Evolutionary conservation across 2,797 vertebrate genomes (phyloP), one percentile per base, ranked within the genome.

Genomic region (Ambastaia sidthimunki): DNA sequence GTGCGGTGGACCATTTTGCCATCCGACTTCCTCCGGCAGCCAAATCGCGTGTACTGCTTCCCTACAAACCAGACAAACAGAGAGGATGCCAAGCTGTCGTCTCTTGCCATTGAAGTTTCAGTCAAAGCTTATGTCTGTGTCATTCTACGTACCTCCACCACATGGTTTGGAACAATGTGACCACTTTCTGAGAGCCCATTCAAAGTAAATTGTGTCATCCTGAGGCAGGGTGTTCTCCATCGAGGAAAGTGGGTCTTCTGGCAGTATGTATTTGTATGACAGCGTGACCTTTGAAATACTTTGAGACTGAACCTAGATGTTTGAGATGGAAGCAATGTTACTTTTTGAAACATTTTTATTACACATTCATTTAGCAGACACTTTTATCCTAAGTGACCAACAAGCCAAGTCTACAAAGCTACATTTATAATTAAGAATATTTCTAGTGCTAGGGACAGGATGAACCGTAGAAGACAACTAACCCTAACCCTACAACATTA

Each of bases 101-200:
- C 12, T 59, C 66, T 31, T 34, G 23, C n/a, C 21, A 28, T 71
- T 55, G 37, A 70, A 21, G 55, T 71, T 78, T 62, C 25, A 48
- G 15, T 71, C 19, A 62, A 50, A 54, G 13, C 47, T 67, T 13
- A 47, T 41, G 60, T 47, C 19, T 59, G 1, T 37, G 28, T 65
- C 34, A 3, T 4, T 7, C 21, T 48, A 10, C n/a, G 2, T 83
- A 98, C 98, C 98, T 97, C 96, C 96, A 63, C 97, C 97, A 1
- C 98, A 99, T 44, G 95, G 94, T 85, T 95, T 97, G 83, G 98
- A 98, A 86, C 98, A 99, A 54, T 94, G 94, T 0, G 98, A 96
- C 98, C 98, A 99, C 83, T 95, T 98, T 91, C 97, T 98, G 86
- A 99, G 91, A 1, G 97, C 97, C 98, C 98, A 99, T 82, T 98